phyloP scores from a whole-genome alignment of 1,140 invertebrate species.

The Arion vulgaris region DNA sequence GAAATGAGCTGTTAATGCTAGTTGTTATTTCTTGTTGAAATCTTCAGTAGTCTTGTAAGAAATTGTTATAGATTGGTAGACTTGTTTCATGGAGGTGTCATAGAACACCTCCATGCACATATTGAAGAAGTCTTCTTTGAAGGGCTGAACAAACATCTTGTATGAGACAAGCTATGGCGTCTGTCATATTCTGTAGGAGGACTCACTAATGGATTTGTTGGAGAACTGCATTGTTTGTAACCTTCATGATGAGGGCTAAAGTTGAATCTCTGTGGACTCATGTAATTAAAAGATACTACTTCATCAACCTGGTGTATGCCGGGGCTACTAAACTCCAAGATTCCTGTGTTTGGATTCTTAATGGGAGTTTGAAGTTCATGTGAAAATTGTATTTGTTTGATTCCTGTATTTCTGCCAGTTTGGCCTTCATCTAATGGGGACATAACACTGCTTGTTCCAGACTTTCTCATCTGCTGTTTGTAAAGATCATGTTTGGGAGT shows the following conservation, averaged over 20 bases:
- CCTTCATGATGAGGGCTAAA: background rate
- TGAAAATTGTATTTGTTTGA: background rate
- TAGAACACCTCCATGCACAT: too few relatives aligned
- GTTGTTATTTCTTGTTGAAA: too few relatives aligned
- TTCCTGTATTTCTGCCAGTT: background rate
- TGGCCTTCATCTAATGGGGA: background rate
- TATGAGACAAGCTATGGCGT: background rate
- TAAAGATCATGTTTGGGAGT: background rate
- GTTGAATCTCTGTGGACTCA: constrained; percentile 7
- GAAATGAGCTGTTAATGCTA: too few relatives aligned
- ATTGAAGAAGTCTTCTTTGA: background rate
- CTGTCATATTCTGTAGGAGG: background rate
- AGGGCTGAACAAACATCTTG: background rate
- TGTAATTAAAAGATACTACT: constrained; percentile 1
- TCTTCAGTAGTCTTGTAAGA: too few relatives aligned
- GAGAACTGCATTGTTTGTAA: background rate
- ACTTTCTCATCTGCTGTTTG: background rate
- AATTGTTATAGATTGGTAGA: too few relatives aligned
- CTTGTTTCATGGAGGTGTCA: too few relatives aligned
- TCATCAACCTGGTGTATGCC: constrained; percentile 4
- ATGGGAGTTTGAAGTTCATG: background rate
- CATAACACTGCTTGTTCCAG: too few relatives aligned
- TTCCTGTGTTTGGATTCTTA: background rate
- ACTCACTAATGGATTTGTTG: background rate
- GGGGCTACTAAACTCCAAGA: background rate